Evolutionary conservation across 2,797 vertebrate genomes (phyloP).

Genomic region (Brachyrhaphis roseni): DNA sequence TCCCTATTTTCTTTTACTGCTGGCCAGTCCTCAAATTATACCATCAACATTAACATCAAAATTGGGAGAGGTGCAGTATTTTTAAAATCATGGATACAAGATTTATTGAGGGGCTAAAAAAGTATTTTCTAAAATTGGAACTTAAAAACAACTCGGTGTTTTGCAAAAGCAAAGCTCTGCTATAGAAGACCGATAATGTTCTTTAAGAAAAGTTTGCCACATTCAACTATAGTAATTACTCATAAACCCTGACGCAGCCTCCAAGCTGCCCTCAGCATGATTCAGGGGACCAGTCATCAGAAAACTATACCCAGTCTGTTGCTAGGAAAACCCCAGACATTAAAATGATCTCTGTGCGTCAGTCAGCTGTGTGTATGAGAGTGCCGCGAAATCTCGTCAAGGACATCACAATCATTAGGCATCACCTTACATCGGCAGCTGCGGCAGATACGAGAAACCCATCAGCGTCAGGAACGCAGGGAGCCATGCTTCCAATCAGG

Average conservation of each 20-base stretch:
- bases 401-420: constrained; percentile 63
- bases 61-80: neutral
- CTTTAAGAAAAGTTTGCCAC: neutral
- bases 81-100: neutral
- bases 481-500: constrained; percentile 6
- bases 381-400: constrained; percentile 47
- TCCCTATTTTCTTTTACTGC: neutral
- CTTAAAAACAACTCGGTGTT: neutral
- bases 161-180: neutral
- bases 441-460: constrained; percentile 46
- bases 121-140: neutral
- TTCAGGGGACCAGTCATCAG: constrained; percentile 19
- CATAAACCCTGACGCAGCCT: neutral
- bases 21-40: neutral
- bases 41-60: neutral
- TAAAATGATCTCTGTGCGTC: constrained; percentile 45
- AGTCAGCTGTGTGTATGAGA: constrained; percentile 6
- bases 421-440: constrained; percentile 76
- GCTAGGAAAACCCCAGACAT: constrained; percentile 45
- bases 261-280: constrained; percentile 9
- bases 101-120: neutral
- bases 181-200: neutral
- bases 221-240: constrained; percentile 1
- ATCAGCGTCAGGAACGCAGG: constrained; percentile 27
- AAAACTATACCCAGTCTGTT: constrained; percentile 39